phyloP scores from a whole-genome alignment of 2,797 vertebrate species.

The Phrynocephalus guinanensis region DNA sequence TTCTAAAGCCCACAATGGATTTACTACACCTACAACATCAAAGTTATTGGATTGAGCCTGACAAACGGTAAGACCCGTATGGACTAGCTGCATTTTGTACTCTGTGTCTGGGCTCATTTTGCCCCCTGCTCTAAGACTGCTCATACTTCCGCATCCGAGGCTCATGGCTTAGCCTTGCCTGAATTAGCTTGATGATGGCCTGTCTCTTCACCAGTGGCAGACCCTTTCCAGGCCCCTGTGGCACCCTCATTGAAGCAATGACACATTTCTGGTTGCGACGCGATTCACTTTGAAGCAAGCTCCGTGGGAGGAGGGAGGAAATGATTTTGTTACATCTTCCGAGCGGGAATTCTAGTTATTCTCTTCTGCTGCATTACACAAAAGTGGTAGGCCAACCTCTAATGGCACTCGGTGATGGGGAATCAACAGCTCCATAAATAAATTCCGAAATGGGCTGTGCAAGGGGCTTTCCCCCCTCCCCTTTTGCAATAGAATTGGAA shows the following conservation, averaged over 20 bases:
- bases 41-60: no score
- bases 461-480: background rate
- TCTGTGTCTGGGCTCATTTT: background rate
- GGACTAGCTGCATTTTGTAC: background rate
- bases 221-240: conserved; percentile 28
- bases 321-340: conserved; percentile 63
- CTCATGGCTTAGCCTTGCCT: conserved; percentile 21
- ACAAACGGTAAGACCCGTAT: no score
- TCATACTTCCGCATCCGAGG: background rate
- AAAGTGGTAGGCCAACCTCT: conserved; percentile 33
- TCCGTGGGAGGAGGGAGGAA: background rate
- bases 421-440: conserved; percentile 48
- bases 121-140: background rate
- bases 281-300: conserved; percentile 65
- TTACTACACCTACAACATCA: no score
- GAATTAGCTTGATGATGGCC: conserved; percentile 48
- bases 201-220: conserved; percentile 22
- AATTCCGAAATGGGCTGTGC: conserved; percentile 54
- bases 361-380: conserved; percentile 68
- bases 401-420: conserved; percentile 32
- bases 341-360: conserved; percentile 60
- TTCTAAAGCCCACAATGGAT: no score
- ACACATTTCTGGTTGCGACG: conserved; percentile 25
- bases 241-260: conserved; percentile 16
- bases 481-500: conserved; percentile 46